Percentiles rank a stretch among this genome's conserved stretches.
phyloP scores from a whole-genome alignment of 2,888 invertebrate species.

The Drosophila setosimentum region DNA sequence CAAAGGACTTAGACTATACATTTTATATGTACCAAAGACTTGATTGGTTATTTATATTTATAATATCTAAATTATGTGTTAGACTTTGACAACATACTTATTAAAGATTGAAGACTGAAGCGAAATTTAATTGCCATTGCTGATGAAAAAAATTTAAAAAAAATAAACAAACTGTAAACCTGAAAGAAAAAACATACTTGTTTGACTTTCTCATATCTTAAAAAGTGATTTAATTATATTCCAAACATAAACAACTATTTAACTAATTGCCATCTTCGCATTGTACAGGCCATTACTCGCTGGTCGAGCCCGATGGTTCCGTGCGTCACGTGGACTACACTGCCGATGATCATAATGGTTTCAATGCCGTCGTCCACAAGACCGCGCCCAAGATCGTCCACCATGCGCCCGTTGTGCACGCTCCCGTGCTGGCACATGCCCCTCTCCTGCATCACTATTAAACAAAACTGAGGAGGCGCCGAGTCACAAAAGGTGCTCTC shows the following conservation, averaged over 20 bases:
- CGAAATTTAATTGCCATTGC: background rate
- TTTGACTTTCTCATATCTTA: background rate
- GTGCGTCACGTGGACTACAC: slow-evolving; percentile 88
- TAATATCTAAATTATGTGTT: background rate
- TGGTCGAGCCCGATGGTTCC: slow-evolving; percentile 86
- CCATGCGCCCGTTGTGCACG: slow-evolving; percentile 81
- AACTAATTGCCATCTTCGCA: background rate
- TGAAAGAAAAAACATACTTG: slow-evolving; percentile 52
- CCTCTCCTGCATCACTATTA: slow-evolving; percentile 85
- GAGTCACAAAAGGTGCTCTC: slow-evolving; percentile 76
- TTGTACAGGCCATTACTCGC: slow-evolving; percentile 87
- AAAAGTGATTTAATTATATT: background rate
- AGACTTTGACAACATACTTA: slow-evolving; percentile 31
- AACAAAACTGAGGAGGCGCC: slow-evolving; percentile 38
- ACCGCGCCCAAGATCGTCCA: slow-evolving; percentile 86
- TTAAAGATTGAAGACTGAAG: background rate
- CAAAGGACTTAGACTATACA: background rate
- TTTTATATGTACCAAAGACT: background rate
- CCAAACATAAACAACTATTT: background rate
- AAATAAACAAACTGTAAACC: too few relatives aligned
- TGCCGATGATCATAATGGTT: slow-evolving; percentile 90
- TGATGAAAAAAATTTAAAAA: slow-evolving; percentile 42
- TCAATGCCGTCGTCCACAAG: slow-evolving; percentile 90
- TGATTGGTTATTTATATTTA: background rate
- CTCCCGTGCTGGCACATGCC: slow-evolving; percentile 85